Conservation (phyloP, 2,797 vertebrate genomes). For the Halcyon badia region DNA sequence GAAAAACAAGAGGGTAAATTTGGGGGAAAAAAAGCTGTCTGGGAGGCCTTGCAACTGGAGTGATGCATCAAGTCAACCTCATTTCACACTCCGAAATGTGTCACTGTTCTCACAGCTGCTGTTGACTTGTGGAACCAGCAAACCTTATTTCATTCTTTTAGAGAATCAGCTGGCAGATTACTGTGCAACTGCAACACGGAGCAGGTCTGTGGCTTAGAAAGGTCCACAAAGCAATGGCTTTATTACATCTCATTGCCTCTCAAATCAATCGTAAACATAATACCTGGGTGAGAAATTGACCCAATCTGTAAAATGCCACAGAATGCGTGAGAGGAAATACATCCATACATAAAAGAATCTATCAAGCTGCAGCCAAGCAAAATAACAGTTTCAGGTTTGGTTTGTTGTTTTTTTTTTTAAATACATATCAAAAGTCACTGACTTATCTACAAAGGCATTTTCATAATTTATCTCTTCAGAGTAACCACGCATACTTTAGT, state of each 20-base stretch:
- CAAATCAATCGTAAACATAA: not conserved
- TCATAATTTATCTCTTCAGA: not conserved
- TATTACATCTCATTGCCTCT: not conserved
- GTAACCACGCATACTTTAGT: not conserved
- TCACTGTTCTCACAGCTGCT: not conserved
- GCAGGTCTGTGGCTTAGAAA: not conserved
- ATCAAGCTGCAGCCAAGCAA: not conserved
- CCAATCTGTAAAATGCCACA: not conserved
- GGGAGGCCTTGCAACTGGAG: not conserved
- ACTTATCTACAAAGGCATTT: not conserved
- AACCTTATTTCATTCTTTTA: not conserved
- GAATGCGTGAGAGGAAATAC: not conserved
- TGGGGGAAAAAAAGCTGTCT: not conserved
- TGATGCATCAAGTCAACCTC: fast-evolving
- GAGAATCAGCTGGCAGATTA: not conserved
- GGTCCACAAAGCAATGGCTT: not conserved
- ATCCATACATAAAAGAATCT: not conserved
- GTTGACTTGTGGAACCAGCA: not conserved
- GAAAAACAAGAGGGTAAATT: not conserved
- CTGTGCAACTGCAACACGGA: not conserved
- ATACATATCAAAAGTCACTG: not conserved
- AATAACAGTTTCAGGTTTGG: not conserved
- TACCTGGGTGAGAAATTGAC: not conserved
- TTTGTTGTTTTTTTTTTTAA: not conserved
- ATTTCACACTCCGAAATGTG: not conserved